Percentiles rank a stretch among this genome's conserved stretches.
phyloP scores from a whole-genome alignment of 1,140 invertebrate species.

The Apis dorsata region DNA sequence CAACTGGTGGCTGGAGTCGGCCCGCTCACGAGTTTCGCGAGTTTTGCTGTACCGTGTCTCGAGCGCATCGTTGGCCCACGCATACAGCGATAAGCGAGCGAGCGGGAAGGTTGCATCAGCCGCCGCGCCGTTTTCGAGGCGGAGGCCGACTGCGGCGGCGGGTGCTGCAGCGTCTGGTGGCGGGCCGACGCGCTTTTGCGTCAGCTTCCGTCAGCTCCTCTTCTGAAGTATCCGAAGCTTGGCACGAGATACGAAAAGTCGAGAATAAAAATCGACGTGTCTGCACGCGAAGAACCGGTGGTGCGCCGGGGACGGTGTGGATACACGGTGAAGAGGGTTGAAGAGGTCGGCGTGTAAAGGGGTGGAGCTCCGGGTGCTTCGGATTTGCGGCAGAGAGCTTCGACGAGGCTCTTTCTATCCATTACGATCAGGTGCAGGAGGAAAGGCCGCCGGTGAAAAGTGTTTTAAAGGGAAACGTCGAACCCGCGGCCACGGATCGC shows the following conservation, averaged over 20 bases:
- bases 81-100: not conserved
- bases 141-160: not conserved
- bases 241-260: conserved; percentile 54
- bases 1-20: conserved; percentile 4
- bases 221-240: conserved; percentile 48
- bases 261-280: conserved; percentile 64
- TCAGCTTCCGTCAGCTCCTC: conserved; percentile 59
- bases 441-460: conserved; percentile 48
- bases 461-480: conserved; percentile 62
- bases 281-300: conserved; percentile 29
- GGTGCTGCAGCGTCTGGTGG: too few relatives aligned
- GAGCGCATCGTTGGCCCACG: conserved; percentile 25
- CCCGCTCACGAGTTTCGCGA: not conserved
- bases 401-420: conserved; percentile 63
- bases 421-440: conserved; percentile 51
- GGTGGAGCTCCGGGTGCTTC: conserved; percentile 20
- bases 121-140: conserved; percentile 10
- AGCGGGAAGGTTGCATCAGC: conserved; percentile 19
- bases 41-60: conserved; percentile 18
- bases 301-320: not conserved
- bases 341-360: not conserved
- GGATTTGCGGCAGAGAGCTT: conserved; percentile 61
- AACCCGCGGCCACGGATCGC: conserved; percentile 33
- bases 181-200: conserved; percentile 38
- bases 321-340: conserved; percentile 2